A percentile compares a stretch with the other conserved stretches of the same genome.
Conservation (phyloP, 2,113 vertebrate genomes). For the Gymnobelideus leadbeateri region DNA sequence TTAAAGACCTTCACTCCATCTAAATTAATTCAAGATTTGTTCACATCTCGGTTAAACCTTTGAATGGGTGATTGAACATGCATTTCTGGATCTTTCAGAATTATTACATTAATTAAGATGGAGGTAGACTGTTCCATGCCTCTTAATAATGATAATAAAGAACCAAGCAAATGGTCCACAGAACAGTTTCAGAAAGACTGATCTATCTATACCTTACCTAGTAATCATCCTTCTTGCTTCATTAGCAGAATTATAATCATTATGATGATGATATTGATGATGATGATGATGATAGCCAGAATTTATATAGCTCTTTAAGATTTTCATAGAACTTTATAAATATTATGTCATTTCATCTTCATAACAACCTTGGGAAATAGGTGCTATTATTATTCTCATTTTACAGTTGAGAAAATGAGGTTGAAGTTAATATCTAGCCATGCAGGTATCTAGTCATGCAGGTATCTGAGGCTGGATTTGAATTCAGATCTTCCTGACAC, state of each 20-base stretch:
- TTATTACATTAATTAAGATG: background rate
- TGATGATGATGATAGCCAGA: background rate
- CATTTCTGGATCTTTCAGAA: background rate
- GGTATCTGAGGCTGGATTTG: background rate
- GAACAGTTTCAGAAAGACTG: background rate
- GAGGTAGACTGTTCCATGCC: background rate
- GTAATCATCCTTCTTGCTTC: background rate
- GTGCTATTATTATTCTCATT: background rate
- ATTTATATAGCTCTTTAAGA: background rate
- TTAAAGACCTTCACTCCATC: background rate
- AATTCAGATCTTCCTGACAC: background rate
- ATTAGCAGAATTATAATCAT: background rate
- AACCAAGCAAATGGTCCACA: background rate
- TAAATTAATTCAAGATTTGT: background rate
- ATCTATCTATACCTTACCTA: background rate
- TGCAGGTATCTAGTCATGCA: background rate
- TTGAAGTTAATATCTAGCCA: background rate
- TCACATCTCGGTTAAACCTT: background rate
- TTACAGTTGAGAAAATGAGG: background rate
- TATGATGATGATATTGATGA: background rate
- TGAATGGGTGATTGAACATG: background rate
- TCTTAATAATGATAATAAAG: background rate
- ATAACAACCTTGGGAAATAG: background rate
- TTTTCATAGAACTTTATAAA: background rate
- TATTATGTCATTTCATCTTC: background rate